Conservation (phyloP, 2,797 vertebrate genomes). For the Urosaurus nigricauda region DNA sequence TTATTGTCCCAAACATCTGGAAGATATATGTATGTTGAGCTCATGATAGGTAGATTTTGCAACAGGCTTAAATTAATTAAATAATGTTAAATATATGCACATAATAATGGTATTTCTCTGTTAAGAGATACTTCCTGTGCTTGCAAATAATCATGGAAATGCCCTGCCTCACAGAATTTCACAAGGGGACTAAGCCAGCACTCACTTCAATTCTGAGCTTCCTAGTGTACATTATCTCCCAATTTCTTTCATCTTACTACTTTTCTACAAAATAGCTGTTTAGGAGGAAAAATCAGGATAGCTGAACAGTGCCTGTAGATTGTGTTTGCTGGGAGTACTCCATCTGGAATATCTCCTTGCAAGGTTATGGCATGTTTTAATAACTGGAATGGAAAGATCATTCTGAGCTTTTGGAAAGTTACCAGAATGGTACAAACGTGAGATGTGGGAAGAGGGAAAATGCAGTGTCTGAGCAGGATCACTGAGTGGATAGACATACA, state of each 20-base stretch:
- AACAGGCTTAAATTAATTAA: not conserved
- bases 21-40: not conserved
- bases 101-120: too few relatives aligned
- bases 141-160: too few relatives aligned
- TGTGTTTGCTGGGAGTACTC: not conserved
- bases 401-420: not conserved
- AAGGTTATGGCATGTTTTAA: not conserved
- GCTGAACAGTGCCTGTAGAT: not conserved
- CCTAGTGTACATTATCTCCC: too few relatives aligned
- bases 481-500: not conserved
- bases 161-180: too few relatives aligned
- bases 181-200: too few relatives aligned
- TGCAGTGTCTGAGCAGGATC: not conserved
- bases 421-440: not conserved
- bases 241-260: too few relatives aligned
- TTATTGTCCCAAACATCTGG: too few relatives aligned
- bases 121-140: too few relatives aligned
- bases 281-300: not conserved
- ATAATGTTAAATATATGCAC: too few relatives aligned
- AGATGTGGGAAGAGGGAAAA: not conserved
- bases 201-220: too few relatives aligned
- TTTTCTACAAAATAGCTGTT: not conserved
- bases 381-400: not conserved
- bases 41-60: not conserved
- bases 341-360: not conserved